Evolutionary conservation across 2,113 vertebrate genomes (phyloP).

Genomic region (Coptodon rendalli): DNA sequence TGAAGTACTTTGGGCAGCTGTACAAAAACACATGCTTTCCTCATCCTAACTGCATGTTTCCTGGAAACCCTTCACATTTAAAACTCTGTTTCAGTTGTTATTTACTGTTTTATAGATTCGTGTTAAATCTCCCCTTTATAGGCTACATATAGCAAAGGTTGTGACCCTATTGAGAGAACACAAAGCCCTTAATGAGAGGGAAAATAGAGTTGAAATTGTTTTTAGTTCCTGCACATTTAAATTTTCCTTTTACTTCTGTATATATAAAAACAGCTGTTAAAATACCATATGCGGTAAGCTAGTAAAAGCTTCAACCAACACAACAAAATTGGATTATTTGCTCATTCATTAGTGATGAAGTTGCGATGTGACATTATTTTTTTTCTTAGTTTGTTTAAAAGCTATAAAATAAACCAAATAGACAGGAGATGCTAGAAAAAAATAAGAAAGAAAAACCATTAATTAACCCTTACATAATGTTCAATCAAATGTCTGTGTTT

Average conservation of each 20-base stretch:
- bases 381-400: neutral
- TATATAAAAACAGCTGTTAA: neutral
- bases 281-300: neutral
- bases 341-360: neutral
- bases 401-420: neutral
- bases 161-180: too few species aligned
- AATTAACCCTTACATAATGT: neutral
- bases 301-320: neutral
- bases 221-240: too few species aligned
- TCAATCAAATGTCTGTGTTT: neutral
- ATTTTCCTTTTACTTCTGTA: neutral
- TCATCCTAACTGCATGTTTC: neutral
- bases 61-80: neutral
- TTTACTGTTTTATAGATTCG: too few species aligned
- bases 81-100: too few species aligned
- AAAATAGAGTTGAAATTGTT: too few species aligned
- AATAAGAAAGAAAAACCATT: neutral
- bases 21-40: too few species aligned
- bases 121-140: too few species aligned
- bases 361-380: neutral
- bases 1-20: too few species aligned
- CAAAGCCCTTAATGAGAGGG: too few species aligned
- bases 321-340: neutral
- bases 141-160: too few species aligned
- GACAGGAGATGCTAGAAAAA: neutral